These are phyloP conservation scores for Hesperophylax magnus DNA, from an alignment of 1,140 invertebrate genomes.

Conservation along the genomic window DNA sequence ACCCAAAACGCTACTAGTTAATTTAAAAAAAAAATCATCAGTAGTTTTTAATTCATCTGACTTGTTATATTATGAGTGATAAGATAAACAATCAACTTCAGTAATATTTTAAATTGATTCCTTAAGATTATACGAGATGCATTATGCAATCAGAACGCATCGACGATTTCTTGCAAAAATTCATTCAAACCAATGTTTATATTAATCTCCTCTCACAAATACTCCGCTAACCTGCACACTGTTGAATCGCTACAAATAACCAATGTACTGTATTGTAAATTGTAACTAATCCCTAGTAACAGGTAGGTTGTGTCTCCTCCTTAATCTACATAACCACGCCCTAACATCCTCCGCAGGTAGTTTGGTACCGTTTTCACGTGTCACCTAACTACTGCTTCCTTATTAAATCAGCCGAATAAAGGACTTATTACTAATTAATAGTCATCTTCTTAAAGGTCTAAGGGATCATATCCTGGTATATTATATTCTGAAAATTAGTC, in stretches of 20 bases:
- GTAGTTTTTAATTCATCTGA: too few species aligned
- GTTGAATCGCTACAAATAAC: not conserved
- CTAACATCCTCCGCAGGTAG: not conserved
- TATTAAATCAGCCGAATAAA: conserved; percentile 28
- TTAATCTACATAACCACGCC: conserved; percentile 24
- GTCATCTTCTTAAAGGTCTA: not conserved
- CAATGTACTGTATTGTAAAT: not conserved
- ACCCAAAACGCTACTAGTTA: too few species aligned
- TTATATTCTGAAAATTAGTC: too few species aligned
- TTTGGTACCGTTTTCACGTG: not conserved
- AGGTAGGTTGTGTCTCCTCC: not conserved
- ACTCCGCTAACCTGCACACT: not conserved
- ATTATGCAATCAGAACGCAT: conserved; percentile 20
- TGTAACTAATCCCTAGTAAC: too few species aligned
- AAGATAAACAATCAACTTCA: too few species aligned
- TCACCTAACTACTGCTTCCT: not conserved
- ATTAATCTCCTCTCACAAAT: not conserved
- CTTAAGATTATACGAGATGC: not conserved
- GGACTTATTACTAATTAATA: conserved; percentile 1
- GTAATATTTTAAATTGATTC: not conserved
- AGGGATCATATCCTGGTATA: too few species aligned
- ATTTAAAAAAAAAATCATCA: too few species aligned
- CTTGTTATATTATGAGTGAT: too few species aligned
- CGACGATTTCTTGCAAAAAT: not conserved
- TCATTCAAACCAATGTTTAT: not conserved